A percentile compares a stretch with the other conserved stretches of the same genome.
phyloP scores from a whole-genome alignment of 2,797 vertebrate species.

The Saguinus oedipus region DNA sequence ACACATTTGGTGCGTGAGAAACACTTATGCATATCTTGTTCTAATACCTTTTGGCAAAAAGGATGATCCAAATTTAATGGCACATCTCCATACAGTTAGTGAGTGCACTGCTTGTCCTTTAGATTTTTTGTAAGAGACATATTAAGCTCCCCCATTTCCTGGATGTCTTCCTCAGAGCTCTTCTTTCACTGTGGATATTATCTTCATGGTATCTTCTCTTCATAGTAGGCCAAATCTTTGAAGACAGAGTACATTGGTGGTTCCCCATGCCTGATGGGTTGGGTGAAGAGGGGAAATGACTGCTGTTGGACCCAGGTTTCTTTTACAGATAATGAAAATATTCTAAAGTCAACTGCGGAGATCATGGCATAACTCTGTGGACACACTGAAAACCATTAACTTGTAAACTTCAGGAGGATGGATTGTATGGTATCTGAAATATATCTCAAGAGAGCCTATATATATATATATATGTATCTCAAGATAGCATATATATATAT shows the following conservation, averaged over 20 bases:
- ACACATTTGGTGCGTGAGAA: not conserved
- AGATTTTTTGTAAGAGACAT: not conserved
- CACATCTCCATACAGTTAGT: not conserved
- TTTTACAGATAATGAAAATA: not conserved
- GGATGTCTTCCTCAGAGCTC: not conserved
- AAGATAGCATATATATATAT: too few species aligned
- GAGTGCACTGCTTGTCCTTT: not conserved
- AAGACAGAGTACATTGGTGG: not conserved
- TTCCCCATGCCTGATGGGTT: fast-evolving
- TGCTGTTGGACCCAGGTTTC: not conserved
- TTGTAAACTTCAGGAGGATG: not conserved
- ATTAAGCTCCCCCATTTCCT: not conserved
- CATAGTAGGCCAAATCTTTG: not conserved
- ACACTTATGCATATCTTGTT: not conserved
- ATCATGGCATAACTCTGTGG: not conserved
- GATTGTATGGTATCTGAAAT: not conserved
- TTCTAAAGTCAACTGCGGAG: not conserved
- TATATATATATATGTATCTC: not conserved
- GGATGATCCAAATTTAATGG: not conserved
- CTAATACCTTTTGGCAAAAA: not conserved
- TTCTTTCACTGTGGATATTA: not conserved
- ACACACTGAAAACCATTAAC: not conserved
- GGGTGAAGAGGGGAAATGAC: not conserved
- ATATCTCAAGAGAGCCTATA: not conserved
- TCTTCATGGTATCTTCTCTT: not conserved